These are phyloP conservation scores for Diabrotica balteata DNA, from an alignment of 2,888 invertebrate genomes.

Conservation along the genomic window DNA sequence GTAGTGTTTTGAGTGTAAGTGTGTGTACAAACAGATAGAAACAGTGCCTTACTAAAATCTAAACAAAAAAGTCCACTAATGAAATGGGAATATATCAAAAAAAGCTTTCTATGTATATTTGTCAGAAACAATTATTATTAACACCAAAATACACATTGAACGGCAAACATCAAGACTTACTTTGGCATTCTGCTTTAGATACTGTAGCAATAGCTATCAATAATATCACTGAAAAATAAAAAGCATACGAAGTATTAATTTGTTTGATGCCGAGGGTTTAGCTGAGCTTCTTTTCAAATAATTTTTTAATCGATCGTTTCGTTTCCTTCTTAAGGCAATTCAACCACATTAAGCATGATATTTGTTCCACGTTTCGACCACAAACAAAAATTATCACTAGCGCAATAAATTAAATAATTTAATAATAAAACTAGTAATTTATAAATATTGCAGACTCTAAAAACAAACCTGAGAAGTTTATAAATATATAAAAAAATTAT, in stretches of 20 bases:
- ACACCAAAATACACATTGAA: slow-evolving; percentile 37
- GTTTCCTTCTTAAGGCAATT: slow-evolving; percentile 23
- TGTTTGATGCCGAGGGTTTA: slow-evolving; percentile 23
- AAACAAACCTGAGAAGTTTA: too few relatives aligned
- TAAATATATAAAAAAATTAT: too few relatives aligned
- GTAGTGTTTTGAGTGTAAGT: slow-evolving; percentile 15
- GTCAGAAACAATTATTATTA: slow-evolving; percentile 39
- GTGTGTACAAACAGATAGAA: slow-evolving; percentile 14
- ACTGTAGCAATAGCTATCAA: slow-evolving; percentile 59
- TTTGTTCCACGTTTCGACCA: too few relatives aligned
- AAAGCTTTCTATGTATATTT: slow-evolving; percentile 35
- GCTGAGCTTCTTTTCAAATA: slow-evolving; percentile 27
- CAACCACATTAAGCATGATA: slow-evolving; percentile 19
- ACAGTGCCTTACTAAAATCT: slow-evolving; percentile 33
- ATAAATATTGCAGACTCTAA: too few relatives aligned
- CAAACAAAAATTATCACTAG: too few relatives aligned
- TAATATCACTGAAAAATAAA: slow-evolving; percentile 57
- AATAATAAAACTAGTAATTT: too few relatives aligned
- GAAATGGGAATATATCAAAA: slow-evolving; percentile 25
- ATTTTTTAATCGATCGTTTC: slow-evolving; percentile 21
- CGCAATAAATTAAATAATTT: too few relatives aligned
- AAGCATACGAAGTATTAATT: slow-evolving; percentile 48
- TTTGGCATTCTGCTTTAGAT: slow-evolving; percentile 67
- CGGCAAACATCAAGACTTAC: slow-evolving; percentile 60
- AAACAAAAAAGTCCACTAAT: slow-evolving; percentile 30